Conservation (phyloP, 2,797 vertebrate species). For the Pseudocheirus occidentalis region DNA sequence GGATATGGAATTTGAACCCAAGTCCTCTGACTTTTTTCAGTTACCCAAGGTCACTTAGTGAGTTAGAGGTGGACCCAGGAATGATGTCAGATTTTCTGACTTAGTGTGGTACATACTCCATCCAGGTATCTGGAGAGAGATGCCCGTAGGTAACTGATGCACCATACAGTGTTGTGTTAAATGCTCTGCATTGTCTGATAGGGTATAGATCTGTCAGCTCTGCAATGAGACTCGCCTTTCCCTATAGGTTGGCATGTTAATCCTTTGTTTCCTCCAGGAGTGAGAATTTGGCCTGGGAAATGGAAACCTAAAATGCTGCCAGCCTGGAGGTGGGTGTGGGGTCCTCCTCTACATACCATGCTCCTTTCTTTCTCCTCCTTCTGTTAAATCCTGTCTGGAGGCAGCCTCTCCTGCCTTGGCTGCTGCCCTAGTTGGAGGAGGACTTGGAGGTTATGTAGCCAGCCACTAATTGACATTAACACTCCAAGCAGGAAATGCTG, state of each 20-base stretch:
- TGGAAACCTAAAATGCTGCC: neutral
- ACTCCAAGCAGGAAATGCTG: constrained; percentile 81
- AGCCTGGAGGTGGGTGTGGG: fast-evolving
- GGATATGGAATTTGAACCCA: neutral
- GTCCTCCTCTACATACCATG: fast-evolving
- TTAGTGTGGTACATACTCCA: neutral
- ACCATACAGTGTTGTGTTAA: fast-evolving
- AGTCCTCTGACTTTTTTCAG: neutral
- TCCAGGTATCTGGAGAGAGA: neutral
- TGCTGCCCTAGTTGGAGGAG: neutral
- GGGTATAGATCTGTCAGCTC: neutral
- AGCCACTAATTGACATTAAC: constrained; percentile 77
- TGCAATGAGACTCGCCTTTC: neutral
- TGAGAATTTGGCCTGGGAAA: neutral
- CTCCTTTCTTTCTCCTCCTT: fast-evolving
- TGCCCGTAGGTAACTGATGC: fast-evolving
- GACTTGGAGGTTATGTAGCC: neutral
- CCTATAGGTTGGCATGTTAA: neutral
- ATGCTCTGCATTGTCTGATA: neutral
- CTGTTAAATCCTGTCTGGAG: neutral
- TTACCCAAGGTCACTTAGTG: neutral
- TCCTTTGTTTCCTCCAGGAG: neutral
- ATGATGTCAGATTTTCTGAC: neutral
- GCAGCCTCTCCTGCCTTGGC: neutral
- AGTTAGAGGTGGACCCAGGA: neutral